Conservation (phyloP, 2,797 vertebrate genomes). For the Glossophaga mutica region DNA sequence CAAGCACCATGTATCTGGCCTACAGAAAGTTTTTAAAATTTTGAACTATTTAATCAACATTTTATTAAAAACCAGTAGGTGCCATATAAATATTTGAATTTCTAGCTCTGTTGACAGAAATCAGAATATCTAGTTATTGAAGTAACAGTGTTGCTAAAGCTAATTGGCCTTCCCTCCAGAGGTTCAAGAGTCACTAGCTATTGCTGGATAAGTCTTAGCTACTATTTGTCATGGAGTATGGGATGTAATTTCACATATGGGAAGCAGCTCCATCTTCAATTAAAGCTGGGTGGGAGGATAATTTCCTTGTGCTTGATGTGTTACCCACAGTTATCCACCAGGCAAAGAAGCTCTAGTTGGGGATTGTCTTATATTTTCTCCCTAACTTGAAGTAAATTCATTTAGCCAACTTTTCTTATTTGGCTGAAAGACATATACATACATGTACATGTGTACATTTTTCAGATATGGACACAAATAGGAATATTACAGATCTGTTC, state of each 20-base stretch:
- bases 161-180: not conserved
- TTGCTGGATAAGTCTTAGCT: not conserved
- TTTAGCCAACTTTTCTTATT: not conserved
- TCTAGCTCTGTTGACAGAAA: not conserved
- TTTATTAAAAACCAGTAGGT: not conserved
- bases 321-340: not conserved
- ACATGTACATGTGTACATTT: not conserved
- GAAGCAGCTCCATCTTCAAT: not conserved
- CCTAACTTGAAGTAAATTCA: not conserved
- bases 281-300: not conserved
- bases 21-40: not conserved
- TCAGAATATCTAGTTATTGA: not conserved
- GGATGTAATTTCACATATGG: not conserved
- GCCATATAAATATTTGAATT: not conserved
- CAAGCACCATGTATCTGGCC: not conserved
- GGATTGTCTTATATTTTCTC: not conserved
- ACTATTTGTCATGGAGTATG: not conserved
- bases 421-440: not conserved
- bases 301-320: not conserved
- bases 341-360: not conserved
- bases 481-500: not conserved
- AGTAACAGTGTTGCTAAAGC: not conserved
- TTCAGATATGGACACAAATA: not conserved
- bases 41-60: not conserved
- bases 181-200: not conserved